Percentiles rank a stretch among this genome's conserved stretches.
These are phyloP conservation scores for Fabriciana adippe DNA, from an alignment of 2,888 invertebrate species.

Conservation along the genomic window DNA sequence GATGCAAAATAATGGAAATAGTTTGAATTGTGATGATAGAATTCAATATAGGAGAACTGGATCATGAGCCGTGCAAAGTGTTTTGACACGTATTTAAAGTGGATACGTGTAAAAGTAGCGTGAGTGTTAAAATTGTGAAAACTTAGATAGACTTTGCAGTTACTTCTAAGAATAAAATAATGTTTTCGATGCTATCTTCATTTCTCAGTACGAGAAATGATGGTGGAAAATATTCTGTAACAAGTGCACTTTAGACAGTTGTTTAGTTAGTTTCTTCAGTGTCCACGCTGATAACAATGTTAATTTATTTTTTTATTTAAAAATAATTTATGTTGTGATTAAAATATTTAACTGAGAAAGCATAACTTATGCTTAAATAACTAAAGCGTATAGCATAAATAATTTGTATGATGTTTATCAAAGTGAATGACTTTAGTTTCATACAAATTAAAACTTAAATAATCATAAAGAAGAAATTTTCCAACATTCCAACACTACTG, in stretches of 20 bases:
- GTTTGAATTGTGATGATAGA: slow-evolving; percentile 40
- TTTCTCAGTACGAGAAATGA: slow-evolving; percentile 16
- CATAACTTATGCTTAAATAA: too few relatives aligned
- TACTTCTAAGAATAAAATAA: slow-evolving; percentile 21
- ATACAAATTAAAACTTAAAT: too few relatives aligned
- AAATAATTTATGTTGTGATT: too few relatives aligned
- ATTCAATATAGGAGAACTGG: slow-evolving; percentile 36
- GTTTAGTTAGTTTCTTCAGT: background rate
- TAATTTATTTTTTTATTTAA: background rate
- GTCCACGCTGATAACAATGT: background rate
- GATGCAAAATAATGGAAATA: slow-evolving; percentile 44
- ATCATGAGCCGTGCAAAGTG: slow-evolving; percentile 20
- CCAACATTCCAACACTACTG: too few relatives aligned
- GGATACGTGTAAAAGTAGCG: slow-evolving; percentile 1
- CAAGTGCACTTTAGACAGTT: background rate
- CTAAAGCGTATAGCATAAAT: too few relatives aligned
- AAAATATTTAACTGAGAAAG: too few relatives aligned
- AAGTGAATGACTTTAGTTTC: too few relatives aligned
- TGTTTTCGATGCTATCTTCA: slow-evolving; percentile 22
- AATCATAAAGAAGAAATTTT: too few relatives aligned
- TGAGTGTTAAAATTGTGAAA: background rate
- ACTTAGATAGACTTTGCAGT: slow-evolving; percentile 8
- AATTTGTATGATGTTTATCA: too few relatives aligned
- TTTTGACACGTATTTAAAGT: slow-evolving; percentile 3
- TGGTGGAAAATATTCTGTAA: slow-evolving; percentile 6